Base-by-base conservation (phyloP, 2,888 invertebrate genomes). In the Brachypterus glaber region DNA sequence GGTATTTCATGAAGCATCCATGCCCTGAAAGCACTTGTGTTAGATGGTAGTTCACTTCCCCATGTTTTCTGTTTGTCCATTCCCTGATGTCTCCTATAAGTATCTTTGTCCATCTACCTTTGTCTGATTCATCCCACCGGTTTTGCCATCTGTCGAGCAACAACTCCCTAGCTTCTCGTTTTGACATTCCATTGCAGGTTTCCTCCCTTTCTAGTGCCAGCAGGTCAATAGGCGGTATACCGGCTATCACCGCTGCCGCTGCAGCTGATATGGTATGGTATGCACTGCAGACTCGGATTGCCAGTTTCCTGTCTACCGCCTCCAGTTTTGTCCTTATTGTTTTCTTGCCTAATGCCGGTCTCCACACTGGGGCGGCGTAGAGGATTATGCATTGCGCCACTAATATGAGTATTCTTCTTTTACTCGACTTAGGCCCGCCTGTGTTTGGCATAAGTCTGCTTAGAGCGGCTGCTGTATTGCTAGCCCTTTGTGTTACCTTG, bases 301-400 rank as follows among this genome's bases (percentile, higher is more conserved):
- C 29, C 14, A 35, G 7, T 8, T 35, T 30, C 8, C 35, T 25
- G 13, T 35, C 30, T 5, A 35, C 14, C n/a, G 30, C 30, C 16
- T 35, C 27, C n/a, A 35, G 26, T 14, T 32, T 26, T n/a, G 8
- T 12, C n/a, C 13, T 16, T 8, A 32, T 32, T 7, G 4, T 29
- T 17, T 35, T 35, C 12, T 35, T 32, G 4, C 30, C 30, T 8
- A 18, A n/a, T 9, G 35, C 29, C 9, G 31, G 12, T 11, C 4
- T 13, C 35, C 35, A 35, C 9, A 35, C 30, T 30, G 35, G 35
- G 4, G 29, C 29, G 4, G 12, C 35, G 15, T 35, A 35, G 4
- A 30, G 14, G 17, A 35, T 30, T 4, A 29, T 30, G 9, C 14
- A 35, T 14, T 8, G 7, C 4, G 12, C 35, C 5, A 14, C 21